A percentile compares a stretch with the other conserved stretches of the same genome.
Conservation (phyloP, 2,888 invertebrate species). For the Rosalia funebris region DNA sequence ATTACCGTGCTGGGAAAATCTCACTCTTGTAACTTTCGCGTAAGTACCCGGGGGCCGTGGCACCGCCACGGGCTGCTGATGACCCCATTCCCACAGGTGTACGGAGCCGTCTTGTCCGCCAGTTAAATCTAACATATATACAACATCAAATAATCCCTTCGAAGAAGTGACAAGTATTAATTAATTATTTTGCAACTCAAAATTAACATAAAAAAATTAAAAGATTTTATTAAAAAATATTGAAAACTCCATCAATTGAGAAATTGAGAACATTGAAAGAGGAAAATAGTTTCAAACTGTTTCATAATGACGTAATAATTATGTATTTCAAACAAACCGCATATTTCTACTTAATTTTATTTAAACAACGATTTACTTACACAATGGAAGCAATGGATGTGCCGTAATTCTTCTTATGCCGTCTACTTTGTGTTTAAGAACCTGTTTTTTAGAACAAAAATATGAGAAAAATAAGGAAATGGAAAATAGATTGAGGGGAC, state of each 20-base stretch:
- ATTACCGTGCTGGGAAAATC: conserved; percentile 96
- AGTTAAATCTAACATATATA: conserved; percentile 77
- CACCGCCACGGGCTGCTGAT: conserved; percentile 87
- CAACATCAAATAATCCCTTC: neutral
- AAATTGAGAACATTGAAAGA: too few relatives aligned
- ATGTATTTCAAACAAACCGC: too few relatives aligned
- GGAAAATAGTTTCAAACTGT: too few relatives aligned
- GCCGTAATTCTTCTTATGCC: conserved; percentile 95
- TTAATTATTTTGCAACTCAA: too few relatives aligned
- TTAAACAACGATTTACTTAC: too few relatives aligned
- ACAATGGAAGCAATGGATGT: conserved; percentile 94
- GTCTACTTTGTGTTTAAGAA: conserved; percentile 92
- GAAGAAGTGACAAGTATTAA: too few relatives aligned
- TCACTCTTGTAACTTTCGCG: conserved; percentile 94
- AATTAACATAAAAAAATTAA: too few relatives aligned
- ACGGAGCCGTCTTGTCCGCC: conserved; percentile 97
- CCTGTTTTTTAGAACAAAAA: conserved; percentile 69
- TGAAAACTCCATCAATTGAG: too few relatives aligned
- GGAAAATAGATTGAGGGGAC: too few relatives aligned
- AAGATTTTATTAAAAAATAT: too few relatives aligned
- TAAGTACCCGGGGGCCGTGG: conserved; percentile 94
- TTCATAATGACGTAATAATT: too few relatives aligned
- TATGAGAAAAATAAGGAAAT: neutral
- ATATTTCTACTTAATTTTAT: too few relatives aligned
- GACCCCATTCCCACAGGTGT: conserved; percentile 98